Evolutionary conservation across 2,113 vertebrate species (phyloP).

Genomic region (Ursus arctos): DNA sequence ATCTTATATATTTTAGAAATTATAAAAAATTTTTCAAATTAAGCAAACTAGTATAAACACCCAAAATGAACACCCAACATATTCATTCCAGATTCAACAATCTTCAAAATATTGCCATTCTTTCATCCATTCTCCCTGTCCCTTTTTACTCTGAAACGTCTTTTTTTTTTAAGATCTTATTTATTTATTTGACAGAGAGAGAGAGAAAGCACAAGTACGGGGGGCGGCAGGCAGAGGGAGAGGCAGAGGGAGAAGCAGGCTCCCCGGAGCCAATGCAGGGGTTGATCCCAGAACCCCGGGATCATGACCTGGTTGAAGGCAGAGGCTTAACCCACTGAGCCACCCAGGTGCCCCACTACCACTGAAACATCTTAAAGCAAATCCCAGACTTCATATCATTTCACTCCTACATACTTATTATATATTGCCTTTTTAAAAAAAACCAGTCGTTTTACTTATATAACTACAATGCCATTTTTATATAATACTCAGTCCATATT

Average conservation of each 20-base stretch:
- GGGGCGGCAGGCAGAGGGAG: too few relatives aligned
- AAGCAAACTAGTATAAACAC: background rate
- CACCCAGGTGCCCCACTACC: background rate
- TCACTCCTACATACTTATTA: background rate
- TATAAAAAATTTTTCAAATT: slow-evolving; percentile 47
- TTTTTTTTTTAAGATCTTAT: too few relatives aligned
- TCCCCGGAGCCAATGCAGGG: too few relatives aligned
- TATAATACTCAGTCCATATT: background rate
- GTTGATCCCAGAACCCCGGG: too few relatives aligned
- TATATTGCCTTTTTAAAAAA: background rate
- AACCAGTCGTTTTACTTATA: background rate
- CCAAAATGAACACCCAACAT: background rate
- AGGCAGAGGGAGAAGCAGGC: too few relatives aligned
- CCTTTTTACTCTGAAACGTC: background rate
- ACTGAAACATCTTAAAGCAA: background rate
- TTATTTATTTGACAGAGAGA: too few relatives aligned
- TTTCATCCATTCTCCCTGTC: background rate
- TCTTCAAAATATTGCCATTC: background rate
- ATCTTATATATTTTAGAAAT: slow-evolving; percentile 32
- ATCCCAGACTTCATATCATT: slow-evolving; percentile 1
- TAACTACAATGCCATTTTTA: background rate
- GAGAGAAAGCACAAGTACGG: too few relatives aligned
- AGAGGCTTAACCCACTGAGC: too few relatives aligned
- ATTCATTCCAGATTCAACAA: background rate
- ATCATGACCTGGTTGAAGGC: too few relatives aligned